Percentiles rank a stretch among this genome's conserved stretches.
These are phyloP conservation scores for Castor canadensis DNA, from an alignment of 2,113 vertebrate genomes.

Conservation along the genomic window DNA sequence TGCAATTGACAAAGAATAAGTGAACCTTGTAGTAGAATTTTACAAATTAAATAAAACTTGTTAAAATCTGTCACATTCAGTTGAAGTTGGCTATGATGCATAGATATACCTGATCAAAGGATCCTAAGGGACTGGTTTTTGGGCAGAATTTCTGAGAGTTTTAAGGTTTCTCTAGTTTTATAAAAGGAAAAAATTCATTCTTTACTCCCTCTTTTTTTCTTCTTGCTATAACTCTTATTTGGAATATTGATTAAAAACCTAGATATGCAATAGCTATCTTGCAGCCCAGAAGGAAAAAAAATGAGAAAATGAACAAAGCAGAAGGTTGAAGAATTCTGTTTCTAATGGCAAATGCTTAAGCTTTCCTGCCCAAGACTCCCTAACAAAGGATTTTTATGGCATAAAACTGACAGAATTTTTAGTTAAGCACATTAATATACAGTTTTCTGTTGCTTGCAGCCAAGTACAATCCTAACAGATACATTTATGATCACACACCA, in stretches of 20 bases:
- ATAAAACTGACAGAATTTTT: not conserved
- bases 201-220: not conserved
- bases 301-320: not conserved
- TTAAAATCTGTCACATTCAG: not conserved
- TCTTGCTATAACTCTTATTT: not conserved
- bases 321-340: not conserved
- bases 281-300: not conserved
- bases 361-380: not conserved
- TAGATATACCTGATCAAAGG: no score
- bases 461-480: not conserved
- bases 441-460: slow-evolving; percentile 35
- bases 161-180: not conserved
- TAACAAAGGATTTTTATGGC: not conserved
- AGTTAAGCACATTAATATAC: not conserved
- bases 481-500: not conserved
- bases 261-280: not conserved
- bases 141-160: not conserved
- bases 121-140: no score
- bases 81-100: not conserved
- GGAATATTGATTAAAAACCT: not conserved
- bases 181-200: rapidly evolving
- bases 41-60: not conserved
- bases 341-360: not conserved
- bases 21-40: not conserved
- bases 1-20: not conserved